Conservation (phyloP, 2,113 vertebrate species). For the Corapipo altera region DNA sequence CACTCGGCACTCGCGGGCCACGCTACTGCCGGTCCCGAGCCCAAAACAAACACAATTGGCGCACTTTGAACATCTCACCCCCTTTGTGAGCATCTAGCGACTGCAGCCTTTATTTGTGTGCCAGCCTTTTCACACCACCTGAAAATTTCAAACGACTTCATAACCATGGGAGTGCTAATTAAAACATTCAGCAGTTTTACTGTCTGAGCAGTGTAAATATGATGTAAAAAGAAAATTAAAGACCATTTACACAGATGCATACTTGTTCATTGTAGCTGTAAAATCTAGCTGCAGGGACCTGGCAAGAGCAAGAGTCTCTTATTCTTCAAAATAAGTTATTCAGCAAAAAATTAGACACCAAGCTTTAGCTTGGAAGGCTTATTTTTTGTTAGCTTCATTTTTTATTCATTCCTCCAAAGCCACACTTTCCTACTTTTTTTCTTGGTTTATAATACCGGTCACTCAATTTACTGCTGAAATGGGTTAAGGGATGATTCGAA, state of each 20-base stretch:
- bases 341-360: background rate
- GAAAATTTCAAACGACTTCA: constrained; percentile 35
- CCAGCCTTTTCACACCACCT: background rate
- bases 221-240: constrained; percentile 51
- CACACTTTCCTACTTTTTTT: background rate
- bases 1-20: background rate
- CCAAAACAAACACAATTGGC: constrained; percentile 31
- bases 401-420: background rate
- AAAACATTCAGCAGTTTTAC: constrained; percentile 56
- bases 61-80: background rate
- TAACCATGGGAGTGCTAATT: constrained; percentile 49
- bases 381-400: constrained; percentile 13
- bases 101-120: background rate
- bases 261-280: constrained; percentile 51
- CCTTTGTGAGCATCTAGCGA: constrained; percentile 14
- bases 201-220: constrained; percentile 52
- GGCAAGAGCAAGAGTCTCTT: background rate
- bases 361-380: constrained; percentile 10
- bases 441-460: background rate
- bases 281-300: constrained; percentile 43
- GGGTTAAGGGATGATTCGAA: constrained; percentile 31
- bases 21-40: background rate
- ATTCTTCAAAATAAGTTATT: constrained; percentile 14
- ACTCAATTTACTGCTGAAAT: background rate
- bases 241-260: constrained; percentile 57